These are phyloP conservation scores for Macrotrachela quadricornifera DNA, from an alignment of 1,140 invertebrate species.

Conservation along the genomic window DNA sequence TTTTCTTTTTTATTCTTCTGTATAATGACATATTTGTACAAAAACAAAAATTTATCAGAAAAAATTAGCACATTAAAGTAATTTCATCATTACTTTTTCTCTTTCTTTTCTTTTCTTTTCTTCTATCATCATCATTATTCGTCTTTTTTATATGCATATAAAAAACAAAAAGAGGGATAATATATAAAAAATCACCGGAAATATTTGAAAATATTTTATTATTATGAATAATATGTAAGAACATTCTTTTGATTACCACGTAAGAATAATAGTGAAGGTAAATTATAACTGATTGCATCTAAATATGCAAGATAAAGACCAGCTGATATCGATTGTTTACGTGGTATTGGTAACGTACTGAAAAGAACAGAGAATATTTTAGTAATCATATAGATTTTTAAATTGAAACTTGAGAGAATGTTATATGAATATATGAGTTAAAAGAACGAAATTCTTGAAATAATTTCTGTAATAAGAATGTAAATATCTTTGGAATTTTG, in stretches of 20 bases:
- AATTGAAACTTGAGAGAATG: no score
- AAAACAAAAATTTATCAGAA: no score
- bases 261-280: constrained; percentile 73
- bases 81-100: no score
- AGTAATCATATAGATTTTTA: background rate
- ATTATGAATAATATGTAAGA: constrained; percentile 77
- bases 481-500: constrained; percentile 54
- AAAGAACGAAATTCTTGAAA: constrained; percentile 57
- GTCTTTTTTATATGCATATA: no score
- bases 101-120: no score
- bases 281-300: constrained; percentile 59
- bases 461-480: constrained; percentile 58
- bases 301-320: constrained; percentile 85
- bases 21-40: no score
- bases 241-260: constrained; percentile 80
- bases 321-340: constrained; percentile 64
- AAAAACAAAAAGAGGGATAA: no score
- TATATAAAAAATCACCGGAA: no score
- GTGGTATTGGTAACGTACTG: constrained; percentile 73
- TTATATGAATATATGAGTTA: constrained; percentile 58
- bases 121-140: no score
- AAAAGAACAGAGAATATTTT: constrained; percentile 1
- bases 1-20: no score
- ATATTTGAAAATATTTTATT: background rate
- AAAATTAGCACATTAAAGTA: no score